These are phyloP conservation scores for Lithobates pipiens DNA, from an alignment of 2,797 vertebrate species.

Conservation along the genomic window DNA sequence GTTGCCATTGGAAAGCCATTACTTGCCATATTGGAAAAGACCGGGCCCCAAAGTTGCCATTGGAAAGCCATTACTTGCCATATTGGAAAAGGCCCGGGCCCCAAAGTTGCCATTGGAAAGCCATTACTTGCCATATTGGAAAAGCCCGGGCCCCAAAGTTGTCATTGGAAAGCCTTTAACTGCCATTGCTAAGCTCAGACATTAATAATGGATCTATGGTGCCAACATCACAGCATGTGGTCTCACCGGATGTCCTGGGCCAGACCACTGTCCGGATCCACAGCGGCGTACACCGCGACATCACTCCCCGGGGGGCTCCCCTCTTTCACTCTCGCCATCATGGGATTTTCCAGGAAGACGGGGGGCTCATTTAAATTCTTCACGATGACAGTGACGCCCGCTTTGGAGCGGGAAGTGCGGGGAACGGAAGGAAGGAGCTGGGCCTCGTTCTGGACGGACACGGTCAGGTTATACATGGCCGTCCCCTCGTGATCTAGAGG, in stretches of 20 bases:
- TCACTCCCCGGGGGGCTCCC: constrained; percentile 81
- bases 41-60: no score
- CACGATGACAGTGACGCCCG: constrained; percentile 80
- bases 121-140: no score
- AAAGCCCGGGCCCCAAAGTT: no score
- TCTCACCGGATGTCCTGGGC: constrained; percentile 82
- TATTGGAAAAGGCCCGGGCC: no score
- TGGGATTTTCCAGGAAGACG: constrained; percentile 83
- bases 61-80: no score
- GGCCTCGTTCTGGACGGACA: constrained; percentile 83
- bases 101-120: no score
- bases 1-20: no score
- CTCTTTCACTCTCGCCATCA: constrained; percentile 81
- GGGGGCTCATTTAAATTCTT: constrained; percentile 89
- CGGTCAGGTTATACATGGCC: constrained; percentile 72
- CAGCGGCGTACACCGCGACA: constrained; percentile 80
- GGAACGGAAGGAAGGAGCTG: constrained; percentile 76
- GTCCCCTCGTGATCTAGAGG: constrained; percentile 86
- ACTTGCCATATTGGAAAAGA: no score
- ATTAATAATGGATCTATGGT: no score
- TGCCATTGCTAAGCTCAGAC: no score
- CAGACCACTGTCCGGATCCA: constrained; percentile 82
- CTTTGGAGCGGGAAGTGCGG: constrained; percentile 72
- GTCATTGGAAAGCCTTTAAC: no score
- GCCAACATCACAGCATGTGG: no score